A percentile compares a stretch with the other conserved stretches of the same genome.
Evolutionary conservation across 2,113 vertebrate species (phyloP).

Genomic region (Vireo altiloquus): DNA sequence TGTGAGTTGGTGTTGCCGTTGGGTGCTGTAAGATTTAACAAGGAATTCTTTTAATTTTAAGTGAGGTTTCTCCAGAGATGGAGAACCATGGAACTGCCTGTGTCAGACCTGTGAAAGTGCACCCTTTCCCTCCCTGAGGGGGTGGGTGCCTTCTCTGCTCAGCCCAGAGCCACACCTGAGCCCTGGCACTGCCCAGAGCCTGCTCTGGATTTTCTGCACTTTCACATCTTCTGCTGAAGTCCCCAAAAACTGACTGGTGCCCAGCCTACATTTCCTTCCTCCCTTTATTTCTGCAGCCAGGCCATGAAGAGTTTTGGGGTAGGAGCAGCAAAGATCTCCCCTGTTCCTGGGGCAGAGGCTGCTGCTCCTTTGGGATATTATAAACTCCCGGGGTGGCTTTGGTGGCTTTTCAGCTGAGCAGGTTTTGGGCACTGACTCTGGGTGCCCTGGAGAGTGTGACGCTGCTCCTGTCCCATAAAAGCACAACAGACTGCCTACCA

Average conservation of each 20-base stretch:
- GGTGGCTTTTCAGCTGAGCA: background rate
- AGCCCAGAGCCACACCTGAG: background rate
- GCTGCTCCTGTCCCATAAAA: background rate
- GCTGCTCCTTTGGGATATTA: background rate
- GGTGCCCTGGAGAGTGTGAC: background rate
- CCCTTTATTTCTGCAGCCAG: background rate
- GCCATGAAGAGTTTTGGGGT: background rate
- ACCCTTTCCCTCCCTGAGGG: background rate
- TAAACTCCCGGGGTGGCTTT: background rate
- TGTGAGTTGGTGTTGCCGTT: background rate
- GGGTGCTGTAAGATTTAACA: background rate
- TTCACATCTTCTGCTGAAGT: background rate
- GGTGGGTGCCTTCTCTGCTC: background rate
- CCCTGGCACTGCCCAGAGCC: background rate
- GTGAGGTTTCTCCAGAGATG: background rate
- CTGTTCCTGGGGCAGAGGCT: background rate
- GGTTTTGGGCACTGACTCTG: background rate
- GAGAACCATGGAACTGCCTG: background rate
- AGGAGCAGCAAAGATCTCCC: background rate
- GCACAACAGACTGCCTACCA: background rate
- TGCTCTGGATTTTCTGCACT: background rate
- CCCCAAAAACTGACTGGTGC: rapidly evolving
- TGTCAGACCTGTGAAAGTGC: background rate
- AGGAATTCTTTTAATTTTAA: background rate
- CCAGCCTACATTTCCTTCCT: background rate